Evolutionary conservation across 1,140 invertebrate species (phyloP).

Genomic region (Drosophila willistoni): DNA sequence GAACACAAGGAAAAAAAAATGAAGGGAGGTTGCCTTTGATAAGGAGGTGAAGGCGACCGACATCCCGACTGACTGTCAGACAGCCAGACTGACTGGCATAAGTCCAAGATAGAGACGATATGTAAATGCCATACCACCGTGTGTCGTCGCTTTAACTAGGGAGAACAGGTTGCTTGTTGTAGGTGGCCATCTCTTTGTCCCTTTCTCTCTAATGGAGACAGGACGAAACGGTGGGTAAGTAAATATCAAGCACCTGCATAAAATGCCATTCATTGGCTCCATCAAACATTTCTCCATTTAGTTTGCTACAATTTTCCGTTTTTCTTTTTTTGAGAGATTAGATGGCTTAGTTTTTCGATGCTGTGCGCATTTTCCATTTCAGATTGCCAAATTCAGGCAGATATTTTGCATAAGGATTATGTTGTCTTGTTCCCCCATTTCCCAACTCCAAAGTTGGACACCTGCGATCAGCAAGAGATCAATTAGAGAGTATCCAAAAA

Average conservation of each 20-base stretch:
- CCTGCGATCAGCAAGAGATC: not conserved
- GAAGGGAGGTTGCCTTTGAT: no score
- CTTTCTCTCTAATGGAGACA: no score
- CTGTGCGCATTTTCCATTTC: no score
- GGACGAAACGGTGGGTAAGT: not conserved
- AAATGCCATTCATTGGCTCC: constrained; percentile 66
- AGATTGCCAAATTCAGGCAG: not conserved
- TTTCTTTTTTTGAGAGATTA: not conserved
- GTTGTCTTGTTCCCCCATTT: no score
- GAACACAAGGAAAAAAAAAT: not conserved
- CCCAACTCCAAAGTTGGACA: no score
- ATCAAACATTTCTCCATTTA: constrained; percentile 54
- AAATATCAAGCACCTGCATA: constrained; percentile 43
- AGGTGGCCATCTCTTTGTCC: no score
- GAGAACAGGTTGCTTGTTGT: constrained; percentile 15
- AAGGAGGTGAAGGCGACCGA: not conserved
- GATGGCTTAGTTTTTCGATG: not conserved
- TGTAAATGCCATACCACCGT: constrained; percentile 75
- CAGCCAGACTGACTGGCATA: constrained; percentile 51
- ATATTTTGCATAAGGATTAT: not conserved
- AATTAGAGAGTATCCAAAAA: not conserved
- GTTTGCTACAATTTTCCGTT: constrained; percentile 23
- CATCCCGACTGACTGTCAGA: constrained; percentile 33
- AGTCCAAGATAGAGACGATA: constrained; percentile 78
- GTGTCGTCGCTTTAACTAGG: constrained; percentile 68